Evolutionary conservation across 23 tunicate genomes (phyloP).

Genomic region (Aplidium turbinatum): DNA sequence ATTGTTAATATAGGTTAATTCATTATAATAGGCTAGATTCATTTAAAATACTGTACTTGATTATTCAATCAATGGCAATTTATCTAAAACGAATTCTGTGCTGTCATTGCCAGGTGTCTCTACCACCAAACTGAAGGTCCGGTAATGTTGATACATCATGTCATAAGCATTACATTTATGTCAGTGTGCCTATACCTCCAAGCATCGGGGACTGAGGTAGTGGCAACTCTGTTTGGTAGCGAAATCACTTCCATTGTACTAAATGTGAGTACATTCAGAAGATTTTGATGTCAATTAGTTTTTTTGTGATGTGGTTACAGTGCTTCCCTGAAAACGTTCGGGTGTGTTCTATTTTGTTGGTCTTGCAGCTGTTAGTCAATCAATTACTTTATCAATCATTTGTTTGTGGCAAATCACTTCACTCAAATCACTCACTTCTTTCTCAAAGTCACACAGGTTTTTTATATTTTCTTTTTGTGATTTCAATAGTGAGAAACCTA

Average conservation of each 20-base stretch:
- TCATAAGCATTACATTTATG: slow-evolving; percentile 32
- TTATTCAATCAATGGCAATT: not conserved
- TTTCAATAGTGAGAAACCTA: not conserved
- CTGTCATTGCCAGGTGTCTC: slow-evolving; percentile 12
- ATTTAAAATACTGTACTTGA: too few species aligned
- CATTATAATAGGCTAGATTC: too few species aligned
- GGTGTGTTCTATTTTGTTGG: too few species aligned
- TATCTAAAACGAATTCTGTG: not conserved
- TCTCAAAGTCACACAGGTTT: too few species aligned
- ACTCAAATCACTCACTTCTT: too few species aligned
- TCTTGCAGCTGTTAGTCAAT: too few species aligned
- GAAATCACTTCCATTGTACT: slow-evolving; percentile 36
- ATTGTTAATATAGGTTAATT: too few species aligned
- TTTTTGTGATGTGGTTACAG: too few species aligned
- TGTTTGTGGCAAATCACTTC: too few species aligned
- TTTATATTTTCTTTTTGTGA: not conserved
- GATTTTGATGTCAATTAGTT: too few species aligned
- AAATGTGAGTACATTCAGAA: slow-evolving; percentile 44
- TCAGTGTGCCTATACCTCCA: slow-evolving; percentile 18
- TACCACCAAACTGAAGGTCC: slow-evolving; percentile 39
- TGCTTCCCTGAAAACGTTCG: too few species aligned
- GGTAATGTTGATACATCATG: slow-evolving; percentile 39
- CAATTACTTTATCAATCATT: too few species aligned
- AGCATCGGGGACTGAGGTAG: slow-evolving; percentile 31
- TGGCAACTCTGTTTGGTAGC: slow-evolving; percentile 43